phyloP scores from a whole-genome alignment of 2,888 invertebrate species.

The Heliconius ethilla region DNA sequence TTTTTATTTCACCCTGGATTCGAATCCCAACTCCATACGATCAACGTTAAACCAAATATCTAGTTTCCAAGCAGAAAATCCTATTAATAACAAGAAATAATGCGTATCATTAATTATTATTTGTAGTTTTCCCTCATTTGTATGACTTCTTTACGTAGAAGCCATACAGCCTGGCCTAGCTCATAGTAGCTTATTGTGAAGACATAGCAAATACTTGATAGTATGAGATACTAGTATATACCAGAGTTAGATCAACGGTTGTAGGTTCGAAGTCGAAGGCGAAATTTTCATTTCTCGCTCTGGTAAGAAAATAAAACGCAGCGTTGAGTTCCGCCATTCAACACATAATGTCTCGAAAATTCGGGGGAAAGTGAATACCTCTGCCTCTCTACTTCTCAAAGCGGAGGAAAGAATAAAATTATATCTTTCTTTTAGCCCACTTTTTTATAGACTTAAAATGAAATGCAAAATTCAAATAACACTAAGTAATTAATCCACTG shows the following conservation, averaged over 20 bases:
- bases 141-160: constrained; percentile 13
- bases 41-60: background rate
- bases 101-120: constrained; percentile 8
- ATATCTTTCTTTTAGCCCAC: background rate
- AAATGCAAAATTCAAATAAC: background rate
- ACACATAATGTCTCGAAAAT: no score
- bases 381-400: no score
- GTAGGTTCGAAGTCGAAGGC: background rate
- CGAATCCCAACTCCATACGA: background rate
- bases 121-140: background rate
- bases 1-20: background rate
- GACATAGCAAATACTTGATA: background rate
- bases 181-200: background rate
- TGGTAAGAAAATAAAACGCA: no score
- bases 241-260: background rate
- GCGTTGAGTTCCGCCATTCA: no score
- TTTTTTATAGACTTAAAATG: background rate
- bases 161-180: background rate
- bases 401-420: no score
- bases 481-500: background rate
- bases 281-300: no score
- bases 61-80: constrained; percentile 13
- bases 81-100: constrained; percentile 5
- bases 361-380: no score
- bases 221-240: background rate